These are phyloP conservation scores for Condylura cristata DNA, from an alignment of 2,113 vertebrate genomes.

Conservation along the genomic window DNA sequence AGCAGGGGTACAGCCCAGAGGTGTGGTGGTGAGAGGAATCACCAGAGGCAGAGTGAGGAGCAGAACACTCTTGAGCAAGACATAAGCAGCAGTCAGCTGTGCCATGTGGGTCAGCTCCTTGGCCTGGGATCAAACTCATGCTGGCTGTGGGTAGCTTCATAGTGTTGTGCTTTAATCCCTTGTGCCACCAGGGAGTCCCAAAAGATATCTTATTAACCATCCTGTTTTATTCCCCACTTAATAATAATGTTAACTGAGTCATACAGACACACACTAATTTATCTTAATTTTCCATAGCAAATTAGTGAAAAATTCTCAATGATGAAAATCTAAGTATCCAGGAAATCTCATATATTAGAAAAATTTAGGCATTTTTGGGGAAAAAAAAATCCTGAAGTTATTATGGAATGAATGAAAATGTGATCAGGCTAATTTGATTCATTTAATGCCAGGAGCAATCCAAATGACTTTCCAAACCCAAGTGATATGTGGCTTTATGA, in stretches of 20 bases:
- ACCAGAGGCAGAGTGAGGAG: no score
- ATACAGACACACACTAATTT: neutral
- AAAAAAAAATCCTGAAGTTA: neutral
- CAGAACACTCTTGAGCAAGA: no score
- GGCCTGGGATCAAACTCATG: no score
- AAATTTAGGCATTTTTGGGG: slow-evolving; percentile 59
- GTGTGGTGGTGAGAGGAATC: no score
- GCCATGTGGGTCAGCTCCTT: no score
- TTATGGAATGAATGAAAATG: neutral
- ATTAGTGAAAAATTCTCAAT: slow-evolving; percentile 23
- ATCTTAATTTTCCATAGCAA: neutral
- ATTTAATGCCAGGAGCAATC: neutral
- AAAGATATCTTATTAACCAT: neutral
- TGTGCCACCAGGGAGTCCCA: no score
- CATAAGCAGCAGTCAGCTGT: no score
- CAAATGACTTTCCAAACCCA: slow-evolving; percentile 24
- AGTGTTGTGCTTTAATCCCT: no score
- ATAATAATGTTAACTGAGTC: neutral
- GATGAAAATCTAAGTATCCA: neutral
- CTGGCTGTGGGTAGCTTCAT: no score
- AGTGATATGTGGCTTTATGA: neutral
- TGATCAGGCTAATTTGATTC: slow-evolving; percentile 26
- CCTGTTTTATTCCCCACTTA: neutral
- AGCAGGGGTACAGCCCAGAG: no score
- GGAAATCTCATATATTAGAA: slow-evolving; percentile 28